Conservation (phyloP, 2,113 vertebrate species). For the Talpa occidentalis region DNA sequence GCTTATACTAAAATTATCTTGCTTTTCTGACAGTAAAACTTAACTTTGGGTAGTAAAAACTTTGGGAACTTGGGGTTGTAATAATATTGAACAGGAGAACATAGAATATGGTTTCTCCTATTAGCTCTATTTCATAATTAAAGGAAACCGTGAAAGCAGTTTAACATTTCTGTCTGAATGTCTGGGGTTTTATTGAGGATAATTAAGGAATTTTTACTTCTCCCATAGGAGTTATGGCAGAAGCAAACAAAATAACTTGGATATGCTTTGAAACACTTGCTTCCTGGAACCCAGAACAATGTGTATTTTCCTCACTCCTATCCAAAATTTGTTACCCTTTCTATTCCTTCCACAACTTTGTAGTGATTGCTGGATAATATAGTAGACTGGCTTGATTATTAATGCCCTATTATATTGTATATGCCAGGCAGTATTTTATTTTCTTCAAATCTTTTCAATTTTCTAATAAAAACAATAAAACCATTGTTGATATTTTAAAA, state of each 20-base stretch:
- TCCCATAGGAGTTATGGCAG: background rate
- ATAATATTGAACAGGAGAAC: background rate
- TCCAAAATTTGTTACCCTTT: background rate
- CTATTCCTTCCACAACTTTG: background rate
- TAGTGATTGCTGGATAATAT: background rate
- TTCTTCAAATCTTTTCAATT: slow-evolving; percentile 21
- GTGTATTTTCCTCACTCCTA: background rate
- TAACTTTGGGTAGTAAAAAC: background rate
- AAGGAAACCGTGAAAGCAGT: background rate
- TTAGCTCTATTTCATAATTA: background rate
- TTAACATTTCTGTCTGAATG: background rate
- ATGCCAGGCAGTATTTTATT: background rate
- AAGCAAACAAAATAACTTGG: background rate
- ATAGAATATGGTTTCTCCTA: background rate
- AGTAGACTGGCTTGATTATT: background rate
- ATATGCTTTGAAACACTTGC: background rate
- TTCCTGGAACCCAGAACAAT: background rate
- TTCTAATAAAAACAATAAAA: background rate
- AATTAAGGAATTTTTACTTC: background rate
- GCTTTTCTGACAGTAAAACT: background rate
- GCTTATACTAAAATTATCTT: background rate
- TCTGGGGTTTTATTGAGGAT: background rate
- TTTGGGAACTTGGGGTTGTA: background rate
- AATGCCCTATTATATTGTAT: background rate
- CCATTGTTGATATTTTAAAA: background rate